Evolutionary conservation across 2,888 invertebrate genomes (phyloP).

Genomic region (Parnassius glacialis): DNA sequence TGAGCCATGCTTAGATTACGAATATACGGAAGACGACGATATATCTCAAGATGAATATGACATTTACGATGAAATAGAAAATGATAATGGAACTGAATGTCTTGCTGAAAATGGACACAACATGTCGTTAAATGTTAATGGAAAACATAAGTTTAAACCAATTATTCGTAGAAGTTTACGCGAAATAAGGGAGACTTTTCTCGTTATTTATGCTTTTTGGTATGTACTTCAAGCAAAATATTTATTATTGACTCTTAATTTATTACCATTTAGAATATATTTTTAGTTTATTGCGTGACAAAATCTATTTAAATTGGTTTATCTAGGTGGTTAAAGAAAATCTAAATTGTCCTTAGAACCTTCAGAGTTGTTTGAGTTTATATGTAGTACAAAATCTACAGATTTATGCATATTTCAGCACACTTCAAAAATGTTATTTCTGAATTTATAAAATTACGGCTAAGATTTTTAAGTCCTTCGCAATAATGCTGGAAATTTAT

Average conservation of each 20-base stretch:
- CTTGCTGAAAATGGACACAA: slow-evolving; percentile 11
- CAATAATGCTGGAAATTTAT: no score
- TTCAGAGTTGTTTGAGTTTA: no score
- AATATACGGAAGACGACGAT: slow-evolving; percentile 26
- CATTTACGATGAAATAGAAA: slow-evolving; percentile 20
- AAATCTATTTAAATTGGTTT: no score
- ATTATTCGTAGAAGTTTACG: slow-evolving; percentile 38
- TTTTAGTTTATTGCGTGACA: no score
- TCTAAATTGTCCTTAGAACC: no score
- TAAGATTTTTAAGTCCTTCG: no score
- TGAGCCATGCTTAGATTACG: slow-evolving; percentile 20
- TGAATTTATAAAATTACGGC: no score
- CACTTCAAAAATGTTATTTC: no score
- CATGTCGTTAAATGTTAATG: slow-evolving; percentile 1
- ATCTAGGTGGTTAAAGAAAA: no score
- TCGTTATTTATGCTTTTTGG: slow-evolving; percentile 46
- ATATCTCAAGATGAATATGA: slow-evolving; percentile 23
- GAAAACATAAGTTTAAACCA: slow-evolving; percentile 34
- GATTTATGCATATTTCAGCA: no score
- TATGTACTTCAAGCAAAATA: slow-evolving; percentile 32
- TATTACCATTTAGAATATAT: no score
- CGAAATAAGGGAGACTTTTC: slow-evolving; percentile 42
- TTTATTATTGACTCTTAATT: background rate
- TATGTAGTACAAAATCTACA: no score
- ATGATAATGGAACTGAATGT: slow-evolving; percentile 4